Percentiles rank a stretch among this genome's conserved stretches.
These are phyloP conservation scores for Syrista parreyssii DNA, from an alignment of 2,888 invertebrate genomes.

Conservation along the genomic window DNA sequence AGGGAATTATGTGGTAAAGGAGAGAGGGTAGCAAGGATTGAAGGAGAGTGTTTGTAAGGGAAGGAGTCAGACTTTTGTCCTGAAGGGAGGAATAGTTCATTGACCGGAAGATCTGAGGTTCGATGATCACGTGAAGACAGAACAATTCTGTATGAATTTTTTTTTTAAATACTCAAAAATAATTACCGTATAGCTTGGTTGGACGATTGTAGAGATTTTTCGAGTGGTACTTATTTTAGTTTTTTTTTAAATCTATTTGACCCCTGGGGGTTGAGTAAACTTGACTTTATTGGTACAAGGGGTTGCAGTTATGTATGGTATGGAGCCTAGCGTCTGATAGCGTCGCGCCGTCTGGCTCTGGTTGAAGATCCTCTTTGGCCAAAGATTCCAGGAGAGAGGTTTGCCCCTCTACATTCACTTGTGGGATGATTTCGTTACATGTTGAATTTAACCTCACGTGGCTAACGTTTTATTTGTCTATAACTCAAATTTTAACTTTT, in stretches of 20 bases:
- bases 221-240: not conserved
- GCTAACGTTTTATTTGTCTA: not conserved
- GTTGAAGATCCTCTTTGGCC: constrained; percentile 18
- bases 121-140: no score
- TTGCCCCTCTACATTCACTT: not conserved
- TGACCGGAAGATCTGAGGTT: no score
- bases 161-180: not conserved
- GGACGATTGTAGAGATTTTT: not conserved
- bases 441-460: not conserved
- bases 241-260: not conserved
- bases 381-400: constrained; percentile 9
- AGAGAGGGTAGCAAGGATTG: no score
- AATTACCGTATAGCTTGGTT: not conserved
- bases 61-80: no score
- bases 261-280: not conserved
- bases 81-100: no score
- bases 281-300: not conserved
- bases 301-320: not conserved
- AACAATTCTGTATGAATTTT: not conserved
- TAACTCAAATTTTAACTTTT: not conserved
- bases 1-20: not conserved
- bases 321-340: not conserved
- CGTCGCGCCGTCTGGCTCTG: constrained; percentile 23
- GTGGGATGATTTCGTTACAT: not conserved
- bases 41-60: no score